These are phyloP conservation scores for Lottia gigantea DNA, from an alignment of 2,888 invertebrate genomes.

Conservation along the genomic window DNA sequence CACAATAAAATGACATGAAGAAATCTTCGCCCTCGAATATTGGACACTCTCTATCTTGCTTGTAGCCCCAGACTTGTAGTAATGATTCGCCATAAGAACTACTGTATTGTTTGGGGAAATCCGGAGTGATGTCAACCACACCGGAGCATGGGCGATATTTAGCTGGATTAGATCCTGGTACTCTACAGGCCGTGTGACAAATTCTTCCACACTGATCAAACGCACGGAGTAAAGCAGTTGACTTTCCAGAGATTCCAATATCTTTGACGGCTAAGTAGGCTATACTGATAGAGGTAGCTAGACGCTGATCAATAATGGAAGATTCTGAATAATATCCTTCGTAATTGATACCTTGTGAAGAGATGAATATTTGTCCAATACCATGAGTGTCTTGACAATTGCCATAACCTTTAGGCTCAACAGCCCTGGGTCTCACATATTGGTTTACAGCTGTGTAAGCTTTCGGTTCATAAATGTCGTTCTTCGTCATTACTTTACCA, in stretches of 20 bases:
- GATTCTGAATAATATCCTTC: constrained; percentile 56
- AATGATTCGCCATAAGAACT: constrained; percentile 46
- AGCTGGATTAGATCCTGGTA: constrained; percentile 30
- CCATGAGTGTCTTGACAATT: constrained; percentile 30
- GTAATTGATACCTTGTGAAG: constrained; percentile 54
- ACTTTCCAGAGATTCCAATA: constrained; percentile 35
- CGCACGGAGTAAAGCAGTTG: constrained; percentile 44
- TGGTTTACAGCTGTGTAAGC: constrained; percentile 35
- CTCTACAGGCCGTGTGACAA: constrained; percentile 53
- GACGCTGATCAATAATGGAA: constrained; percentile 50
- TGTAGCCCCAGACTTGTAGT: constrained; percentile 49
- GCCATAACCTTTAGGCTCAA: constrained; percentile 31
- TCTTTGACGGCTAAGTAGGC: constrained; percentile 55
- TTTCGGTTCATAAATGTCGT: constrained; percentile 49
- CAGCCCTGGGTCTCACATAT: constrained; percentile 28
- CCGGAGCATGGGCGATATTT: constrained; percentile 49
- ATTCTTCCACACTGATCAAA: constrained; percentile 56
- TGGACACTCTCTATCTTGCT: constrained; percentile 40
- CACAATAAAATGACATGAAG: constrained; percentile 55
- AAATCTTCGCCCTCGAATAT: constrained; percentile 43
- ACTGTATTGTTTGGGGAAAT: constrained; percentile 44
- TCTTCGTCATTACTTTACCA: constrained; percentile 35
- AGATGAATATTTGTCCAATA: constrained; percentile 49
- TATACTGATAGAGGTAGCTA: constrained; percentile 49
- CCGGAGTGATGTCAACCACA: constrained; percentile 40